Conservation (phyloP, 1,140 invertebrate genomes). For the Halesus radiatus region DNA sequence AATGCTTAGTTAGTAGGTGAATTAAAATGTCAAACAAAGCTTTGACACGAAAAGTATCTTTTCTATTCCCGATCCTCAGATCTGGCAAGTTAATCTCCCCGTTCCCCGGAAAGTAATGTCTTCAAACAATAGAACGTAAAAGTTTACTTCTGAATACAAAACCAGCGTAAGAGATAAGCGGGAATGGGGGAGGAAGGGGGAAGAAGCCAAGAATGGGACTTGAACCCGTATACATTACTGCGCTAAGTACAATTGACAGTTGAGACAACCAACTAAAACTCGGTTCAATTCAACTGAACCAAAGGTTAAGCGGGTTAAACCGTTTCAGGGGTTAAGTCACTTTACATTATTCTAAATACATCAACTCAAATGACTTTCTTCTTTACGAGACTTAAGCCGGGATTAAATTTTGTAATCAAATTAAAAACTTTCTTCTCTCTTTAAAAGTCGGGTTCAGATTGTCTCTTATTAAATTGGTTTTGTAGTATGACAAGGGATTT, state of each 20-base stretch:
- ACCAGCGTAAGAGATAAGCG: not conserved
- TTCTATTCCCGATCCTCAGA: not conserved
- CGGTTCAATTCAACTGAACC: conserved; percentile 27
- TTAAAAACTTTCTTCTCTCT: conserved; percentile 1
- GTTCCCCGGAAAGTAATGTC: conserved; percentile 10
- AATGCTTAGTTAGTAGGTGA: not conserved
- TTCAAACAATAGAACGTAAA: conserved; percentile 5
- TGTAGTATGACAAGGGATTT: not conserved
- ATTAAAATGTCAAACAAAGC: not conserved
- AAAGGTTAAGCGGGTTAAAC: conserved; percentile 28
- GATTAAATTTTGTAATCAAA: conserved; percentile 22
- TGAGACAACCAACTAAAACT: conserved; percentile 16
- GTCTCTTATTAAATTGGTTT: conserved; percentile 2
- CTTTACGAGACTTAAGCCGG: not conserved
- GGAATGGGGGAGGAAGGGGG: not conserved
- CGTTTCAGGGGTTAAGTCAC: conserved; percentile 17
- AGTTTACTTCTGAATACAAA: conserved; percentile 14
- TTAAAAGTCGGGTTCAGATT: not conserved
- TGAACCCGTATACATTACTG: conserved; percentile 35
- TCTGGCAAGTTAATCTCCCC: not conserved
- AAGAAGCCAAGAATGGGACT: conserved; percentile 18
- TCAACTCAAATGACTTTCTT: conserved; percentile 10
- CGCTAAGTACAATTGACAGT: conserved; percentile 30
- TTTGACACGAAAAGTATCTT: not conserved
- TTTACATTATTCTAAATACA: conserved; percentile 32